Evolutionary conservation across 2,888 invertebrate species (phyloP).

Genomic region (Neoscelio sp.): DNA sequence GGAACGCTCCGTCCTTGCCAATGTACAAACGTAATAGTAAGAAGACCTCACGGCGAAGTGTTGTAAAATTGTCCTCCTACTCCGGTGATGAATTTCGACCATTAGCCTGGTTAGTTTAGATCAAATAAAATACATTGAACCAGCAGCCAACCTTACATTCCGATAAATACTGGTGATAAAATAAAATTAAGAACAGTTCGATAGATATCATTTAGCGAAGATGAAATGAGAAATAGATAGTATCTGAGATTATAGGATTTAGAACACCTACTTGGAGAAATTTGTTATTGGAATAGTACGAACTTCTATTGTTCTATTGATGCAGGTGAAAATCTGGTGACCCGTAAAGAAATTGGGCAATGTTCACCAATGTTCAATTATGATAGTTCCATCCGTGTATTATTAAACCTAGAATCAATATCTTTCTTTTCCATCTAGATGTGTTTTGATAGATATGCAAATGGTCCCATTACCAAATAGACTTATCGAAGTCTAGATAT

Average conservation of each 20-base stretch:
- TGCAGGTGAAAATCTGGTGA: slow-evolving; percentile 27
- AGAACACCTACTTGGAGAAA: slow-evolving; percentile 17
- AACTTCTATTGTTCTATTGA: too few relatives aligned
- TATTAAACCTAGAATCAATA: too few relatives aligned
- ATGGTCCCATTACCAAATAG: too few relatives aligned
- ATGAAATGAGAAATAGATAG: slow-evolving; percentile 10
- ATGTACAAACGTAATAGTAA: slow-evolving; percentile 78
- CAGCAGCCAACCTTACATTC: background rate
- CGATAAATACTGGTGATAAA: slow-evolving; percentile 27
- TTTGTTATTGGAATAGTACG: background rate
- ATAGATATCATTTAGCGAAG: slow-evolving; percentile 4
- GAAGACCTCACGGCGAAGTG: slow-evolving; percentile 71
- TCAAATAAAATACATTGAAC: slow-evolving; percentile 25
- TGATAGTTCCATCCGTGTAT: too few relatives aligned
- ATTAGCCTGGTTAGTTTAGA: background rate
- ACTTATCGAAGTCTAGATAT: too few relatives aligned
- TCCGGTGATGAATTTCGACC: slow-evolving; percentile 18
- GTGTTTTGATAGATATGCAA: too few relatives aligned
- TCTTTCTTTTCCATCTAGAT: too few relatives aligned
- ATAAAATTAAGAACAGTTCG: slow-evolving; percentile 27
- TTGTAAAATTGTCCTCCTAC: slow-evolving; percentile 33
- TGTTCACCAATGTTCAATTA: background rate
- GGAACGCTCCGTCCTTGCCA: slow-evolving; percentile 65
- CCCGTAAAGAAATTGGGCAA: too few relatives aligned
- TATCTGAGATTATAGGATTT: slow-evolving; percentile 23